Conservation (phyloP, 2,888 invertebrate species). For the Philonicus albiceps region DNA sequence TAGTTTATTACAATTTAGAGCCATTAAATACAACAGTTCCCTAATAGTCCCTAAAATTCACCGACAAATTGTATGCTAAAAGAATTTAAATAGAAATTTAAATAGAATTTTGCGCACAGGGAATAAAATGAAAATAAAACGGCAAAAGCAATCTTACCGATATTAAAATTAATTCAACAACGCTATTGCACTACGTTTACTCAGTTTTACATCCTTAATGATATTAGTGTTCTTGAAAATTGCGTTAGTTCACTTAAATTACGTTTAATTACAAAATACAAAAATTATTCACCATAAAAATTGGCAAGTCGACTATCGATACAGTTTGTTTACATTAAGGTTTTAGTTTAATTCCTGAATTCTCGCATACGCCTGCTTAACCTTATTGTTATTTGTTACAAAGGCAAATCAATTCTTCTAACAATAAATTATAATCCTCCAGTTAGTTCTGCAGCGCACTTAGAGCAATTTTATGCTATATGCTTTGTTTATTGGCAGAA, state of each 20-base stretch:
- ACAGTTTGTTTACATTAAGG: conserved; percentile 5
- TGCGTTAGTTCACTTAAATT: conserved; percentile 24
- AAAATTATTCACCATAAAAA: conserved; percentile 43
- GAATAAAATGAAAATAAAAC: background rate
- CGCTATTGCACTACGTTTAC: conserved; percentile 44
- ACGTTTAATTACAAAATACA: conserved; percentile 40
- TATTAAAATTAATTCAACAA: conserved; percentile 36
- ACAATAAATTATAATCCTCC: background rate
- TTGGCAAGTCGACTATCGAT: conserved; percentile 43
- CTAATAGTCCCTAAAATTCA: background rate
- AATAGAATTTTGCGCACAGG: background rate
- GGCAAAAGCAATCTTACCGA: background rate
- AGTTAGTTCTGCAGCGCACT: background rate
- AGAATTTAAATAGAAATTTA: background rate
- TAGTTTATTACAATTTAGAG: background rate
- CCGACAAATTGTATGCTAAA: background rate
- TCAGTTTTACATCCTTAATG: conserved; percentile 24
- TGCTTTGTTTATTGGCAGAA: background rate
- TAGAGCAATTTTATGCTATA: background rate
- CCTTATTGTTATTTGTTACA: conserved; percentile 26
- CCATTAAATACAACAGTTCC: background rate
- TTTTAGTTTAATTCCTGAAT: conserved; percentile 28
- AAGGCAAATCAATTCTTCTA: conserved; percentile 21
- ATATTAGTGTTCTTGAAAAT: conserved; percentile 32
- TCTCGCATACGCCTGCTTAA: background rate